Conservation (phyloP, 2,113 vertebrate species). For the Mastomys coucha region DNA sequence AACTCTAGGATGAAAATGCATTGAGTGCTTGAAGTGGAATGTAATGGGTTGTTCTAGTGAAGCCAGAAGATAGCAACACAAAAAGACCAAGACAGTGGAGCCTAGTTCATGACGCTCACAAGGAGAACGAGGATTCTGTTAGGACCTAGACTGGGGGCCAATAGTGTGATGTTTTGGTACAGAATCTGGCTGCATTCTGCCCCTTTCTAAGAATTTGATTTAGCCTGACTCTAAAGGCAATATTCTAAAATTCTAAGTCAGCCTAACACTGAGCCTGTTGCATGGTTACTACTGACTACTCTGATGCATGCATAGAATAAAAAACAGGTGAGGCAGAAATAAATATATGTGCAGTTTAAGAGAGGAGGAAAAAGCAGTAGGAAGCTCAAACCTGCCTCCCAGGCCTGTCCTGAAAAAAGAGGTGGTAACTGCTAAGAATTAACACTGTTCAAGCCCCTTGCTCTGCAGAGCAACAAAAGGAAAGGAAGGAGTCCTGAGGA, state of each 20-base stretch:
- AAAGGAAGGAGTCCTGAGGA: neutral
- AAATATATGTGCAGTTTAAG: neutral
- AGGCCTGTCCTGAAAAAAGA: neutral
- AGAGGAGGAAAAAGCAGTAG: neutral
- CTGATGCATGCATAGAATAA: neutral
- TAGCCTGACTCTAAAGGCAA: neutral
- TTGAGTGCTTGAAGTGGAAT: neutral
- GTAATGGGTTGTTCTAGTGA: neutral
- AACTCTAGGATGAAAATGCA: neutral
- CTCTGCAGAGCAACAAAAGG: neutral
- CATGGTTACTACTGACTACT: neutral
- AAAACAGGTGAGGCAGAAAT: neutral
- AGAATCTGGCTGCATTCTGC: neutral
- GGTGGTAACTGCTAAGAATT: neutral
- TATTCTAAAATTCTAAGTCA: neutral
- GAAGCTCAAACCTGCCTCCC: neutral
- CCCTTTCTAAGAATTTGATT: neutral
- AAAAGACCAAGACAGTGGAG: neutral
- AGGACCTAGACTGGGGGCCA: neutral
- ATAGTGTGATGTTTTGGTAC: neutral
- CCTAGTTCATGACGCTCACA: neutral
- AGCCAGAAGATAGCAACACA: neutral
- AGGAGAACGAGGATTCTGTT: neutral
- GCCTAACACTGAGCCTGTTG: neutral
- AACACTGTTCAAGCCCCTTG: neutral